Base-by-base conservation (phyloP, 2,888 invertebrate species). In the Dioctria linearis region DNA sequence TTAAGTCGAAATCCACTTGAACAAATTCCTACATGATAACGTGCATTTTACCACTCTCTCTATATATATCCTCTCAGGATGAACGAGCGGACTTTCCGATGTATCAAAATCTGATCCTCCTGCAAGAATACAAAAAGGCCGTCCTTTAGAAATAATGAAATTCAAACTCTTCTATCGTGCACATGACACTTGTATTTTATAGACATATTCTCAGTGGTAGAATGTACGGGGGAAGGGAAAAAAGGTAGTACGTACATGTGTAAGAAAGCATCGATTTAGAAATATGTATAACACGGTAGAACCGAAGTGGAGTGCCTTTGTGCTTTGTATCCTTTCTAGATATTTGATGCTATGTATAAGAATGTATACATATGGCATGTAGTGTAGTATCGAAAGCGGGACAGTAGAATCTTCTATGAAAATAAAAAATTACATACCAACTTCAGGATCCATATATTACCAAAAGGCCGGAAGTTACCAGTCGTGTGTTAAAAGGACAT, bases 21-120 rank as follows among this genome's bases (percentile, higher is more conserved):
- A 69, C 51, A 69, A 69, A 69, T 69, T 69, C 51, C 69, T 51
- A 69, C 69, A 69, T 69, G 69, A 69, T 51, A 43, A 67, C 67
- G 67, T 67, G 67, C 67, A 67, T 5, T 65, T 65, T 37, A 13
- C 25, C 46, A 11, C 65, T 37, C 54, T 25, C n/a, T n/a, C 54
- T 11, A 46, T 54, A 25, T 25, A 25, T 25, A 25, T 25, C 25
- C 25, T 4, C 46, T 25, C n/a, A 46, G 67, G 13, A 25, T 25
- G 13, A 46, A 25, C 46, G 13, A 46, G 8, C 67, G 46, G 25
- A 67, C 25, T 67, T 69, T 25, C 37, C 39, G 37, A 51, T 25
- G 49, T 51, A 69, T 69, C 69, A 69, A 69, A 69, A 69, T 69
- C 49, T 37, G 69, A 51, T 42, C 49, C 69, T 11, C 40, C 51